Evolutionary conservation across 92 coral and sea anemone species (phyloP).

Genomic region (Actinostola sp.): DNA sequence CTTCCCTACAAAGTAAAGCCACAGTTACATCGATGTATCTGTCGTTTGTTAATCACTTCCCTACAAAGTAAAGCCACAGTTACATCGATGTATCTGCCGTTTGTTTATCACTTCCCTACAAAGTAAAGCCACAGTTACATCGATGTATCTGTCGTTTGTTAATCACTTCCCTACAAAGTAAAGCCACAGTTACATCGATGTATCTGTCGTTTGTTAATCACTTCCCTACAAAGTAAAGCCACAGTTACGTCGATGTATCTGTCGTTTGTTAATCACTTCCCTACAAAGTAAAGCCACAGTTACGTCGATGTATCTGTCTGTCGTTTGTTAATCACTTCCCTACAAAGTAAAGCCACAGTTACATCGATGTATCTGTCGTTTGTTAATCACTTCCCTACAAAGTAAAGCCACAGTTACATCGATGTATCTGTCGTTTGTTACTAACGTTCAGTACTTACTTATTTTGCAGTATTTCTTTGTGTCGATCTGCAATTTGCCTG

Average conservation of each 20-base stretch:
- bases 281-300: background rate
- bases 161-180: slow-evolving; percentile 75
- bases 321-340: too few relatives aligned
- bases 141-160: too few relatives aligned
- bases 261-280: too few relatives aligned
- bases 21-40: too few relatives aligned
- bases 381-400: slow-evolving; percentile 86
- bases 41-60: slow-evolving; percentile 91
- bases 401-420: background rate
- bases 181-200: background rate
- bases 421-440: too few relatives aligned
- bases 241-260: too few relatives aligned
- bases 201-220: too few relatives aligned
- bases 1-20: slow-evolving; percentile 60
- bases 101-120: slow-evolving; percentile 88
- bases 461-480: slow-evolving; percentile 88
- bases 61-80: slow-evolving; percentile 24
- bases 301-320: too few relatives aligned
- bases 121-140: background rate
- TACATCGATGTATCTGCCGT: too few relatives aligned
- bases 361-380: too few relatives aligned
- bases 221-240: background rate
- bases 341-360: background rate
- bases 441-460: slow-evolving; percentile 49
- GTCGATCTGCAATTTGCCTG: slow-evolving; percentile 67